Evolutionary conservation across 2,888 invertebrate species (phyloP).

Genomic region (Polyploca ridens): DNA sequence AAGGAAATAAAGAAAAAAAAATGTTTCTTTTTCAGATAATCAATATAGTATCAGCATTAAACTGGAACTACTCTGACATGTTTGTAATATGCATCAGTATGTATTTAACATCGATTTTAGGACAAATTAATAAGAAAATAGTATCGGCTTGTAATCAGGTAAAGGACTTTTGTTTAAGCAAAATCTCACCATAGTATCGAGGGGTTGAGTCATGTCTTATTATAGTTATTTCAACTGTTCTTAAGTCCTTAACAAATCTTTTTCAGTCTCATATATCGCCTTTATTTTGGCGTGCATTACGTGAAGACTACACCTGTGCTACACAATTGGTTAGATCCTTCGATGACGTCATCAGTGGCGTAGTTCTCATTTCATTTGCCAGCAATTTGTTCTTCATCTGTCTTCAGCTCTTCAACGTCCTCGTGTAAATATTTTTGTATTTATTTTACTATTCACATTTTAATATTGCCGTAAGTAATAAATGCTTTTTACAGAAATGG

Average conservation of each 20-base stretch:
- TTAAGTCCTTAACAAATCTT: neutral
- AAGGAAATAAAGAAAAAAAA: no score
- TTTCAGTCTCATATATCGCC: slow-evolving; percentile 51
- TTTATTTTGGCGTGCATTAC: slow-evolving; percentile 53
- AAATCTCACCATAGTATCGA: no score
- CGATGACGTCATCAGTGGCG: slow-evolving; percentile 84
- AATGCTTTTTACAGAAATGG: neutral
- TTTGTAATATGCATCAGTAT: slow-evolving; percentile 88
- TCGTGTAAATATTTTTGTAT: slow-evolving; percentile 76
- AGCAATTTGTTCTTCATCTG: slow-evolving; percentile 89
- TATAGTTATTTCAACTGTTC: neutral
- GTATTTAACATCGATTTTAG: slow-evolving; percentile 85
- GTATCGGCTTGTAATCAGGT: slow-evolving; percentile 53
- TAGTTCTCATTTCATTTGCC: slow-evolving; percentile 86
- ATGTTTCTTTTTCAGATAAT: slow-evolving; percentile 53
- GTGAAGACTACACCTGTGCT: slow-evolving; percentile 87
- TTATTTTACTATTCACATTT: neutral
- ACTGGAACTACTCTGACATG: slow-evolving; percentile 88
- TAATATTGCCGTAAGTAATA: no score
- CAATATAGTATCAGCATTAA: slow-evolving; percentile 84
- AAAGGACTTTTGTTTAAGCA: slow-evolving; percentile 10
- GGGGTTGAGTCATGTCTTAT: no score
- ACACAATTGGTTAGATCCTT: slow-evolving; percentile 82
- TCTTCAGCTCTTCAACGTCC: slow-evolving; percentile 86
- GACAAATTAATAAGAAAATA: slow-evolving; percentile 81